Evolutionary conservation across 2,888 invertebrate genomes (phyloP).

Genomic region (Leuctra nigra): DNA sequence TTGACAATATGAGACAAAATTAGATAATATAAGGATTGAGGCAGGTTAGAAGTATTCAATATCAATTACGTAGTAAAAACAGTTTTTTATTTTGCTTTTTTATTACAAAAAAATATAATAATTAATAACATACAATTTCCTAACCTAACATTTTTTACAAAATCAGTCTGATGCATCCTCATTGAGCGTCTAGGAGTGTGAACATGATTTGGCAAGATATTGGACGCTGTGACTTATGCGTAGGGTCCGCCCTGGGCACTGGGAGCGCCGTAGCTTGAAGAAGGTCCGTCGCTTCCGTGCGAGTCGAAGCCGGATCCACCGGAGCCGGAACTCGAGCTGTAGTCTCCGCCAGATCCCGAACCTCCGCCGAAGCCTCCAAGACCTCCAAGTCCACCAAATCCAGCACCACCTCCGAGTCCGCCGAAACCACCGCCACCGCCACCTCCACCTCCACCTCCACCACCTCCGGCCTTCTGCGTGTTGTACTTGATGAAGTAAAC

Average conservation of each 20-base stretch:
- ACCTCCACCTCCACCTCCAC: constrained; percentile 11
- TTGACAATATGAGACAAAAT: no score
- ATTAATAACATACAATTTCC: not conserved
- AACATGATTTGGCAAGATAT: no score
- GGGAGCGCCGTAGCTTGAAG: constrained; percentile 20
- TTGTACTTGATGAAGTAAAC: constrained; percentile 85
- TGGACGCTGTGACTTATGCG: no score
- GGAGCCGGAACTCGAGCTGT: not conserved
- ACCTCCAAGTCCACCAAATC: not conserved
- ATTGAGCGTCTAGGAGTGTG: no score
- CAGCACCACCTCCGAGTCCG: not conserved
- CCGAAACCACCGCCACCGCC: not conserved
- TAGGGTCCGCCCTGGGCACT: constrained; percentile 19
- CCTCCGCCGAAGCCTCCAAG: not conserved
- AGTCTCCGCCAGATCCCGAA: not conserved
- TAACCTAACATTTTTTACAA: constrained; percentile 5
- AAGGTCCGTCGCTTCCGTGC: not conserved
- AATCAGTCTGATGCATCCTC: constrained; percentile 11
- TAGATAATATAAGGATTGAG: no score
- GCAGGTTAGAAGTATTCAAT: no score
- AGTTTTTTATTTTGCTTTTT: no score
- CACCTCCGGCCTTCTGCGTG: constrained; percentile 47
- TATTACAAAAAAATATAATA: constrained; percentile 12
- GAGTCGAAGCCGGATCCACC: not conserved
- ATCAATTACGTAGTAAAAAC: no score